phyloP scores from a whole-genome alignment of 2,113 vertebrate genomes.

The Haemorhous mexicanus region DNA sequence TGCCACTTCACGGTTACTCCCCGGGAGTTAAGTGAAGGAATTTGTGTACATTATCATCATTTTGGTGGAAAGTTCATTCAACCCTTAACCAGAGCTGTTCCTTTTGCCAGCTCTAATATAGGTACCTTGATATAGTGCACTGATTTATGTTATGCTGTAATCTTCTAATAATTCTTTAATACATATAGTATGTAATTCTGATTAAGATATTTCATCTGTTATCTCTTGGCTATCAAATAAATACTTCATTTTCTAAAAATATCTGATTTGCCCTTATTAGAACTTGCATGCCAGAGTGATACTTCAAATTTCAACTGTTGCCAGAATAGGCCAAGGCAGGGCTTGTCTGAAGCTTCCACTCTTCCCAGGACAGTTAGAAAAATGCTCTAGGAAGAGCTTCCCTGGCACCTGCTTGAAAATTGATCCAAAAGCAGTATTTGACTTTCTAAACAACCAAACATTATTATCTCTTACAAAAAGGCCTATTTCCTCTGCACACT shows the following conservation, averaged over 20 bases:
- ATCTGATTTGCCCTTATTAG: not conserved
- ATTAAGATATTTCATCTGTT: not conserved
- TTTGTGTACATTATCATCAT: not conserved
- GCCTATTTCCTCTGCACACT: not conserved
- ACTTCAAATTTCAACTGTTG: not conserved
- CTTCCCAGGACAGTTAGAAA: not conserved
- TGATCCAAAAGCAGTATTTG: not conserved
- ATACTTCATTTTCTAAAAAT: not conserved
- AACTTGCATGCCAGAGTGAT: not conserved
- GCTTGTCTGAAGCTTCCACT: not conserved
- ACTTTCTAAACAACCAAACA: not conserved
- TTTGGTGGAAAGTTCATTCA: not conserved
- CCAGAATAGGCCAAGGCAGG: not conserved
- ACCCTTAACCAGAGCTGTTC: not conserved
- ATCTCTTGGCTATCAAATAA: not conserved
- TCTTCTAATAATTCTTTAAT: not conserved
- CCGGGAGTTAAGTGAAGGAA: not conserved
- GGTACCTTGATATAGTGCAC: not conserved
- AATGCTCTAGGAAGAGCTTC: not conserved
- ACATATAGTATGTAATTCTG: not conserved
- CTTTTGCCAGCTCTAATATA: not conserved
- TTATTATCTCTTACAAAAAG: not conserved
- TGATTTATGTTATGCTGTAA: not conserved
- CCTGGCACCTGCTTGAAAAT: not conserved
- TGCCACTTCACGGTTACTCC: rapidly evolving